Percentiles rank a stretch among this genome's conserved stretches.
These are phyloP conservation scores for Temnothorax ravouxi DNA, from an alignment of 2,888 invertebrate species.

Conservation along the genomic window DNA sequence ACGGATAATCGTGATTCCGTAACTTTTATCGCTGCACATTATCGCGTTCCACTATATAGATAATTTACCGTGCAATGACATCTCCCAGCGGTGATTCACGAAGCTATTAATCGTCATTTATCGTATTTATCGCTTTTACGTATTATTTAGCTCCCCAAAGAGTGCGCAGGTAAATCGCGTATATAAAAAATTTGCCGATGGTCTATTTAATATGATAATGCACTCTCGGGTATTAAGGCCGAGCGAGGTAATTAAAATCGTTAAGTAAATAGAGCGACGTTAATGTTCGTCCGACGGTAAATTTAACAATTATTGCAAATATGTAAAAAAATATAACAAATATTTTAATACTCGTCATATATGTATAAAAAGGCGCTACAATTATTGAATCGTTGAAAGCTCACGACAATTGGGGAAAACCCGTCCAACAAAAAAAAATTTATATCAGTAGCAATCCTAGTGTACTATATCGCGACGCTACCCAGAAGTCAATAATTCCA, in stretches of 20 bases:
- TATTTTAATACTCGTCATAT: not conserved
- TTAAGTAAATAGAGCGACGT: conserved; percentile 36
- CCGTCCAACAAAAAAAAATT: not conserved
- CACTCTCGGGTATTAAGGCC: conserved; percentile 30
- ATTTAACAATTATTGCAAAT: conserved; percentile 18
- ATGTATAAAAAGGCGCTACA: not conserved
- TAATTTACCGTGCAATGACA: conserved; percentile 13
- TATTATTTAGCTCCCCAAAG: not conserved
- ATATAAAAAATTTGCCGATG: not conserved
- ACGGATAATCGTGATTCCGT: conserved; percentile 21
- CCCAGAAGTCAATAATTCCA: not conserved
- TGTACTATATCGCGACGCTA: not conserved
- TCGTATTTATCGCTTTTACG: not conserved
- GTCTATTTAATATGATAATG: conserved; percentile 30
- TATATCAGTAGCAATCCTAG: not conserved
- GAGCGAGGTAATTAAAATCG: conserved; percentile 34
- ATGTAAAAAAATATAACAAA: conserved; percentile 11
- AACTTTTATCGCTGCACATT: conserved; percentile 28
- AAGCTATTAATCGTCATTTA: conserved; percentile 16
- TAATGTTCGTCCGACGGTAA: conserved; percentile 8
- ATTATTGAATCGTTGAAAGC: not conserved
- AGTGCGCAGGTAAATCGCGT: not conserved
- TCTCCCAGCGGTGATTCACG: conserved; percentile 24
- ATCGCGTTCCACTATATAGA: not conserved
- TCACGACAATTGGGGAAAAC: not conserved